These are phyloP conservation scores for Nasonovia ribisnigri DNA, from an alignment of 2,888 invertebrate species.

Conservation along the genomic window DNA sequence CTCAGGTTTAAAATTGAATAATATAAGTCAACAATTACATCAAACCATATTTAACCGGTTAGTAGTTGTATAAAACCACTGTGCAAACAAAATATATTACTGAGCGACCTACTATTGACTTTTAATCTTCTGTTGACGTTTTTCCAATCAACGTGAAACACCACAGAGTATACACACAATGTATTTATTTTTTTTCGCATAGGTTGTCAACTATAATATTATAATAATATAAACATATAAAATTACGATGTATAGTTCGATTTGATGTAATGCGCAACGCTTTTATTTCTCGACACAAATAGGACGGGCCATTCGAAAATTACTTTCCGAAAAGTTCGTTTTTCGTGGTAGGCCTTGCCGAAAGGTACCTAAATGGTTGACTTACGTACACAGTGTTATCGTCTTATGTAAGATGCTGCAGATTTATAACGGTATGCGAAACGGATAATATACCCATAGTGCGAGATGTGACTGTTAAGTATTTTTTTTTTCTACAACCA, in stretches of 20 bases:
- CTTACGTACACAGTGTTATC: no score
- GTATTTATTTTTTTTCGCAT: neutral
- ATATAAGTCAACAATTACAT: neutral
- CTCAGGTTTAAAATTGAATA: neutral
- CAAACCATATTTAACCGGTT: neutral
- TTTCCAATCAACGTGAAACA: neutral
- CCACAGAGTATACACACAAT: neutral
- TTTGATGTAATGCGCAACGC: neutral
- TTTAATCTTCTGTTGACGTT: neutral
- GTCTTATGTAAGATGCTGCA: no score
- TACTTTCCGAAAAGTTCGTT: no score
- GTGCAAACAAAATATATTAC: neutral
- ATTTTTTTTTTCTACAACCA: no score
- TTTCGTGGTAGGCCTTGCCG: no score
- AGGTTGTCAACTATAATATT: neutral
- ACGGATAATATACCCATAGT: no score
- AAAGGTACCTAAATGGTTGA: no score
- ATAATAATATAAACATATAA: neutral
- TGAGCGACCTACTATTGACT: neutral
- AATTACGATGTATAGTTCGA: neutral
- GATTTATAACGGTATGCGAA: no score
- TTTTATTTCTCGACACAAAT: neutral
- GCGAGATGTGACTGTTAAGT: no score
- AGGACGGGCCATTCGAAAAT: no score
- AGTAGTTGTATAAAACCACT: neutral